These are phyloP conservation scores for Atherinosoma microstoma DNA, from an alignment of 2,797 vertebrate genomes.

Conservation along the genomic window DNA sequence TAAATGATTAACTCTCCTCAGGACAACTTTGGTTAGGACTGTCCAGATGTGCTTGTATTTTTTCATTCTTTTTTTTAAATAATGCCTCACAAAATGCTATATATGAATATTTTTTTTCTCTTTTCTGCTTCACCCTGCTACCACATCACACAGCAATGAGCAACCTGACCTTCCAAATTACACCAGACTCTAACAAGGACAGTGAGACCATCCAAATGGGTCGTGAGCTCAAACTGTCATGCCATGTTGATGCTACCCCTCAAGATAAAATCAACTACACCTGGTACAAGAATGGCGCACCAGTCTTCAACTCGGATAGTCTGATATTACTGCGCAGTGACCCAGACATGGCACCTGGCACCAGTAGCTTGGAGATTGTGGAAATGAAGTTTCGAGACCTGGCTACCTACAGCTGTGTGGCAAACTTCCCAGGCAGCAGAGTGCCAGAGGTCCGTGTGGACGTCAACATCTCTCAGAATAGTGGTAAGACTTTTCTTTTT, in stretches of 20 bases:
- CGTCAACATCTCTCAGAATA: constrained; percentile 97
- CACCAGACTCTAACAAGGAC: constrained; percentile 97
- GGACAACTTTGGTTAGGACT: no score
- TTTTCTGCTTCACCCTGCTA: background rate
- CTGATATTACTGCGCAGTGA: constrained; percentile 93
- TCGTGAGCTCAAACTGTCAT: constrained; percentile 97
- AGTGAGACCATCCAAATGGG: constrained; percentile 96
- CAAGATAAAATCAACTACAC: constrained; percentile 97
- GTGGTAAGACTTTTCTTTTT: constrained; percentile 82
- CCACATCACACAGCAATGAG: constrained; percentile 86
- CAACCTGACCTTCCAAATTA: constrained; percentile 97
- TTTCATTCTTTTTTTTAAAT: background rate
- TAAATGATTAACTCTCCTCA: background rate
- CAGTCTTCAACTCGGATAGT: constrained; percentile 88
- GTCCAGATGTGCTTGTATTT: no score
- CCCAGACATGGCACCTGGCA: constrained; percentile 92
- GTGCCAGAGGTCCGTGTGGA: constrained; percentile 92
- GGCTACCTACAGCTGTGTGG: constrained; percentile 94
- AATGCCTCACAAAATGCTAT: background rate
- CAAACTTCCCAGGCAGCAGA: constrained; percentile 90
- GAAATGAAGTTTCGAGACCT: constrained; percentile 97
- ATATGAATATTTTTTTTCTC: constrained; percentile 1
- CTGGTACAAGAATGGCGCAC: constrained; percentile 94
- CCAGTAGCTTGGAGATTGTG: constrained; percentile 96
- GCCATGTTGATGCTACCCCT: constrained; percentile 95